Base-by-base conservation (phyloP, 2,113 vertebrate genomes). In the Panurus biarmicus region DNA sequence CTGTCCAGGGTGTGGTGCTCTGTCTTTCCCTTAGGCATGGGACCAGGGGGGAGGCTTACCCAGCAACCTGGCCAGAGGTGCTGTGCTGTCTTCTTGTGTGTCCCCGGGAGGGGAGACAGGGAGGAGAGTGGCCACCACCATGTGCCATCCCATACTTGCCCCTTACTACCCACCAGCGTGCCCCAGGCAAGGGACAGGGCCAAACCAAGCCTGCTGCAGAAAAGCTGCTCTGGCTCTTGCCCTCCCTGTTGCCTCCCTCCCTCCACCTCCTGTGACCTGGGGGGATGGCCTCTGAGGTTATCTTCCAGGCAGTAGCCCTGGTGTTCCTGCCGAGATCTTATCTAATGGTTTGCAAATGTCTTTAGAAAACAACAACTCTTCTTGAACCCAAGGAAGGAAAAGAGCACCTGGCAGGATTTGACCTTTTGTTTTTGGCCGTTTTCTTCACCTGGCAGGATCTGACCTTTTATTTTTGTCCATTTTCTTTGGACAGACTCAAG, bases 341-440 rank as follows among this genome's bases (percentile, higher is more conserved):
- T 81, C 87, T 85, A 26, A 48, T 17, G 3, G 5, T 72, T 90
- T 91, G 74, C 50, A 93, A 92, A 95, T 31, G n/a, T 64, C 61
- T 72, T 86, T 78, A 42, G 47, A 90, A 95, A 94, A 89, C 87
- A 92, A 44, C 64, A 87, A 26, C 40, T 85, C 19, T 74, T 95
- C 66, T 69, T 92, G 50, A 90, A 80, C 65, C 29, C 51, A 36
- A 82, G 83, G 93, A 91, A 87, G 87, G 70, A 94, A 92, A 81
- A 93, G 70, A 89, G 70, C 58, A 94, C 85, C 81, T 94, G 81
- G 71, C 87, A 91, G 92, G 84, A 91, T 96, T 17, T 80, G 71
- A 82, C 72, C 71, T 92, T 95, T 90, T 83, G 36, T 2, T 69
- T 94, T 82, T 72, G 51, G 44, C 38, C 62, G 33, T 86, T 86